Evolutionary conservation across 2,113 vertebrate genomes (phyloP).

Genomic region (Conger conger): DNA sequence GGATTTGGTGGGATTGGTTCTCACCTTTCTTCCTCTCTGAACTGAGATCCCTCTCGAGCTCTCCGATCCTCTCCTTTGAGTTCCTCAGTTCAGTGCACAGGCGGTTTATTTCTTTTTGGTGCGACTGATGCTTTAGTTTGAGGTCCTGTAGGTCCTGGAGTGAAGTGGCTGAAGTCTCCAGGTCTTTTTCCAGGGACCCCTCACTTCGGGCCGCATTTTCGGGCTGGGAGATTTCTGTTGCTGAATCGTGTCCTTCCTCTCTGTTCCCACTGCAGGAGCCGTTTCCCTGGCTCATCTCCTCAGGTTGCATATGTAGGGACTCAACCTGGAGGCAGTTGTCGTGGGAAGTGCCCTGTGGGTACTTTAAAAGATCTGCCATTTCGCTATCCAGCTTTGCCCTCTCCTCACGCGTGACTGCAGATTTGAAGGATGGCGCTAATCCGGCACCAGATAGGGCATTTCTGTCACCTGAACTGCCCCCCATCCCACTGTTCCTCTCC

Average conservation of each 20-base stretch:
- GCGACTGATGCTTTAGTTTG: constrained; percentile 30
- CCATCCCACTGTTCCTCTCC: neutral
- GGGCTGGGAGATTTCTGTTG: neutral
- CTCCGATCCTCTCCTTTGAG: constrained; percentile 18
- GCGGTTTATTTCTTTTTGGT: constrained; percentile 17
- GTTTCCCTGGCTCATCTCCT: constrained; percentile 10
- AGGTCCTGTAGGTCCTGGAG: constrained; percentile 23
- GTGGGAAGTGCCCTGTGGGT: constrained; percentile 10
- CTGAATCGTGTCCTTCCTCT: neutral
- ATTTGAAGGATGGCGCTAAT: neutral
- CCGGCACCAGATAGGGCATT: neutral
- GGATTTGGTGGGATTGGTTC: constrained; percentile 12
- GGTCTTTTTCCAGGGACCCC: constrained; percentile 7
- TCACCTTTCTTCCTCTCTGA: neutral
- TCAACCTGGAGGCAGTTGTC: constrained; percentile 16
- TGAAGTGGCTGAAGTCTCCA: constrained; percentile 3
- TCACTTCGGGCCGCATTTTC: neutral
- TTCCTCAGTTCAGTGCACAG: constrained; percentile 24
- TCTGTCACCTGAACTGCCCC: neutral
- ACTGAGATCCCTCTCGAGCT: constrained; percentile 14
- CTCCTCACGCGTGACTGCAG: neutral
- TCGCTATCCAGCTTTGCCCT: constrained; percentile 6
- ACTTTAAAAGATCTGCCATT: constrained; percentile 20
- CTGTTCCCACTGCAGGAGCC: neutral
- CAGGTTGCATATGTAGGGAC: neutral